Evolutionary conservation across 2,113 vertebrate genomes (phyloP), one percentile per base, ranked within the genome.

Genomic region (Myrmecophaga tridactyla): DNA sequence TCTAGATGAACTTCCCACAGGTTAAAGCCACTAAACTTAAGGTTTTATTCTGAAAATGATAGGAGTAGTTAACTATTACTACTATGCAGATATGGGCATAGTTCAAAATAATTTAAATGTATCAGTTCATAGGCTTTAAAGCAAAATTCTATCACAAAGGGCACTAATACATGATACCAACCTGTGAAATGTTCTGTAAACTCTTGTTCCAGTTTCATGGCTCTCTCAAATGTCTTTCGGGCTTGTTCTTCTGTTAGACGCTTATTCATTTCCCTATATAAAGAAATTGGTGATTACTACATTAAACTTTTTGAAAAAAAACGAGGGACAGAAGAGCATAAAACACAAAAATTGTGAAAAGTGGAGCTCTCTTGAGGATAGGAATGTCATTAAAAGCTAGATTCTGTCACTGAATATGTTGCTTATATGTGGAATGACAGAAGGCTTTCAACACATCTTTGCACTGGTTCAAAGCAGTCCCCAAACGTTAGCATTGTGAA

Each of bases 121-220:
- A 62, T 89, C n/a, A 67, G 53, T 70, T 72, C 39, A 90, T 20
- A 23, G 36, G 78, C 46, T 85, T 43, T 36, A 85, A 69, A 94
- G 70, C 43, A 86, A 97, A 94, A 76, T 65, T 60, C 27, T 75
- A 15, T 27, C 70, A 80, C 39, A 51, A 95, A 96, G n/a, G 25
- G 36, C 94, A 87, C 34, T 89, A 6, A 75, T 21, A 91, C 85
- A 84, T 12, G 87, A 95, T 81, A 97, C 99, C 97, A 15, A 99
- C 99, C 99, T 99, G 99, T 99, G 97, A 99, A 99, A 96, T 99
- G 99, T 98, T 99, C 99, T 13, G 99, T 99, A 97, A 99, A 99
- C 97, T 99, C 99, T 94, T 99, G 99, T 97, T 99, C 99, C 98
- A 99, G 98, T 97, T 99, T 99, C 98, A 98, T 98, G 82, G 99